Evolutionary conservation across 2,797 vertebrate species (phyloP).

Genomic region (Aeoliscus strigatus): DNA sequence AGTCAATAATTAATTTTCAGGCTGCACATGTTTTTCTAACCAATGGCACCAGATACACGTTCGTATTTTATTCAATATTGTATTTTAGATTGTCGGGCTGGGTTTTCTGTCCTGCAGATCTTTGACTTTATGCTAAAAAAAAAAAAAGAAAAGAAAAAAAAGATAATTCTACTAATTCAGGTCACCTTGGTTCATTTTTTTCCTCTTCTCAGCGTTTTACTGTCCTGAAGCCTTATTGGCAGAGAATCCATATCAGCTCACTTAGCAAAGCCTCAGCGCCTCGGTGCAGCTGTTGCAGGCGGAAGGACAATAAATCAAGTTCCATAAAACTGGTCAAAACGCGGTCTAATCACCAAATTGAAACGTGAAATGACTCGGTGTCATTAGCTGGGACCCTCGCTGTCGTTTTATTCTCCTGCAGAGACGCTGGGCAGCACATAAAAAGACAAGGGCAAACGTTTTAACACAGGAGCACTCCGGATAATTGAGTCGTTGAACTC

Average conservation of each 20-base stretch:
- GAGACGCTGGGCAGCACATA: slow-evolving; percentile 47
- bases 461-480: slow-evolving; percentile 56
- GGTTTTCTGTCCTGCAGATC: no score
- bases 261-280: slow-evolving; percentile 17
- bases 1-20: no score
- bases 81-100: no score
- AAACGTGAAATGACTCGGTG: slow-evolving; percentile 44
- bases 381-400: slow-evolving; percentile 49
- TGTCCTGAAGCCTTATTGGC: slow-evolving; percentile 31
- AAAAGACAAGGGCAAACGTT: slow-evolving; percentile 53
- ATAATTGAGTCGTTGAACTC: slow-evolving; percentile 69
- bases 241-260: slow-evolving; percentile 26
- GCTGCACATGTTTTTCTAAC: no score
- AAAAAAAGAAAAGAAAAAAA: no score
- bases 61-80: no score
- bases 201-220: slow-evolving; percentile 19
- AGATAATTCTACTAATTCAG: no score
- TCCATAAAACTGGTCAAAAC: slow-evolving; percentile 54
- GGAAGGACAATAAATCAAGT: slow-evolving; percentile 54
- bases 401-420: slow-evolving; percentile 51
- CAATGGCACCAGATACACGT: no score
- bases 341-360: slow-evolving; percentile 66
- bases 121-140: no score
- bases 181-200: slow-evolving; percentile 43
- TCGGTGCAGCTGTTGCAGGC: slow-evolving; percentile 29